Conservation (phyloP, 2,888 invertebrate species). For the Eurytoma californica region DNA sequence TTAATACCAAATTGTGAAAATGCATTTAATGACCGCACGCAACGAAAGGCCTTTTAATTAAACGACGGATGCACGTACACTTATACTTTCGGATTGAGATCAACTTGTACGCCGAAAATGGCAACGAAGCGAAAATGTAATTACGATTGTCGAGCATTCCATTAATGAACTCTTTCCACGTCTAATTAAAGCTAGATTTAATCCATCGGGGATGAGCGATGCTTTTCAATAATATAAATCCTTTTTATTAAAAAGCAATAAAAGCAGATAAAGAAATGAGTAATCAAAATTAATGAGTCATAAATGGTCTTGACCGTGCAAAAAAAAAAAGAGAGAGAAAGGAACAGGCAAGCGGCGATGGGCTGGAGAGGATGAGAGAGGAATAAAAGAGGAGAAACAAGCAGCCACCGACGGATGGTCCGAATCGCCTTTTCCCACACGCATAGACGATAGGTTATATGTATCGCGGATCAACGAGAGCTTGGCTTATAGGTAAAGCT, state of each 20-base stretch:
- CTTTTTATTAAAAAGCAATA: constrained; percentile 44
- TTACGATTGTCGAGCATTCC: constrained; percentile 17
- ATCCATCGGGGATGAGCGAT: constrained; percentile 16
- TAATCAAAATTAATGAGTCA: constrained; percentile 54
- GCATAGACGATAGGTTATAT: constrained; percentile 41
- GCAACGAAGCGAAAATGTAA: constrained; percentile 10
- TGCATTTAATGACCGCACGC: too few species aligned
- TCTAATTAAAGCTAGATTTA: constrained; percentile 35
- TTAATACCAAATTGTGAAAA: constrained; percentile 8
- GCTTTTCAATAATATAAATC: constrained; percentile 34
- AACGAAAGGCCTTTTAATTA: not conserved
- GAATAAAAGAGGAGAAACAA: constrained; percentile 21
- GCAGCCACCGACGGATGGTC: constrained; percentile 25
- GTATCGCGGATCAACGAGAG: constrained; percentile 14
- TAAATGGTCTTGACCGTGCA: constrained; percentile 47
- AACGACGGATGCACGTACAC: not conserved
- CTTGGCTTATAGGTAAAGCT: constrained; percentile 62
- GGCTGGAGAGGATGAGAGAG: not conserved
- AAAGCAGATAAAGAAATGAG: constrained; percentile 50
- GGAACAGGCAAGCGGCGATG: not conserved
- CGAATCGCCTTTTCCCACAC: constrained; percentile 63
- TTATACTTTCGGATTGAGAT: not conserved
- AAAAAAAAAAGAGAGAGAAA: constrained; percentile 14
- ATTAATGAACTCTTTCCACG: constrained; percentile 19
- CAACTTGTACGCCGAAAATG: not conserved